These are phyloP conservation scores for Pachyuromys duprasi DNA, from an alignment of 2,797 vertebrate genomes.

Conservation along the genomic window DNA sequence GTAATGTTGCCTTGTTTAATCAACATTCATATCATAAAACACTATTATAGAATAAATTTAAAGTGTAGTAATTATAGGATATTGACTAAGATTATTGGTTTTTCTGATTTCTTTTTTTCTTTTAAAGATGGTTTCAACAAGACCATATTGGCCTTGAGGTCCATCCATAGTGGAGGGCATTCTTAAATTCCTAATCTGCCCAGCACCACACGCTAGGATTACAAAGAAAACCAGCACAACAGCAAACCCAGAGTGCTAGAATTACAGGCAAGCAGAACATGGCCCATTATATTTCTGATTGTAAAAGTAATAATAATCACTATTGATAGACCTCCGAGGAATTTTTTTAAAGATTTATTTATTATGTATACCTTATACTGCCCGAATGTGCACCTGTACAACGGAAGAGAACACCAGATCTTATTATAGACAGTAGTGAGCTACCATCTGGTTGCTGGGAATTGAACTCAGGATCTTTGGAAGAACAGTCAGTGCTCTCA, in stretches of 20 bases:
- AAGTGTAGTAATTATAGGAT: conserved; percentile 26
- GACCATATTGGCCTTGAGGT: not conserved
- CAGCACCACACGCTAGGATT: no score
- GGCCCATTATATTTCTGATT: conserved; percentile 24
- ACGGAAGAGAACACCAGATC: no score
- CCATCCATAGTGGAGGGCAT: not conserved
- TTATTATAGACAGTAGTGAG: no score
- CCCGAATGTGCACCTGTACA: no score
- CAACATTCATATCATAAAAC: conserved; percentile 24
- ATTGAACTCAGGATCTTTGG: no score
- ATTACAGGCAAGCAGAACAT: conserved; percentile 20
- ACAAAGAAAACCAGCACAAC: not conserved
- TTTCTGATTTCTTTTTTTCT: no score
- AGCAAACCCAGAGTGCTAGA: not conserved
- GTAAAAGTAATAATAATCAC: conserved; percentile 57
- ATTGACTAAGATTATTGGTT: not conserved
- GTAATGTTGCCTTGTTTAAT: conserved; percentile 42
- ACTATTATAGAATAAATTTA: conserved; percentile 37
- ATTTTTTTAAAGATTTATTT: no score
- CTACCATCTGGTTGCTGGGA: no score
- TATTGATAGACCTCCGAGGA: not conserved
- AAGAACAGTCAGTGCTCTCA: no score
- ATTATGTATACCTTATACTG: no score
- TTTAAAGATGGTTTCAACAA: no score
- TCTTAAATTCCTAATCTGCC: not conserved